phyloP scores from a whole-genome alignment of 92 coral and sea anemone species.

The Phenganax marumi region DNA sequence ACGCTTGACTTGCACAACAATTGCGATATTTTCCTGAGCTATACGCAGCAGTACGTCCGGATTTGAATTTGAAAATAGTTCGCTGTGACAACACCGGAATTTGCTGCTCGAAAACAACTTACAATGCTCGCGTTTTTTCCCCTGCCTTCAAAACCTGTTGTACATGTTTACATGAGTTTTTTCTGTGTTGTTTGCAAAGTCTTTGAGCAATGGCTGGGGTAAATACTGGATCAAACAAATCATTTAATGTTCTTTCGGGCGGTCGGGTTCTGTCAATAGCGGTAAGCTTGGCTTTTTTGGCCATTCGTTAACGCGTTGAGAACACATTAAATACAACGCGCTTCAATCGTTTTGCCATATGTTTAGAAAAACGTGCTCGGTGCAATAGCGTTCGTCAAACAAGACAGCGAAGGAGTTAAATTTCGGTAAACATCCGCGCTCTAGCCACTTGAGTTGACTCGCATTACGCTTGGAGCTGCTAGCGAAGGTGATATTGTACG shows the following conservation, averaged over 20 bases:
- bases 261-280: conserved; percentile 49
- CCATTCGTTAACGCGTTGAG: conserved; percentile 44
- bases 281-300: conserved; percentile 44
- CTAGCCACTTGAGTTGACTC: conserved; percentile 33
- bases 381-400: conserved; percentile 16
- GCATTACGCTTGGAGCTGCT: conserved; percentile 8
- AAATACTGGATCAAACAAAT: conserved; percentile 50
- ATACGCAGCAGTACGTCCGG: conserved; percentile 8
- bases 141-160: not conserved
- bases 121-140: not conserved
- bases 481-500: not conserved
- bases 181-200: conserved; percentile 37
- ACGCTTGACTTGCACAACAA: conserved; percentile 15
- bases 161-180: conserved; percentile 2
- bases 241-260: conserved; percentile 47
- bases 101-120: not conserved
- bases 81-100: conserved; percentile 20
- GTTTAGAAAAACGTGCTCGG: conserved; percentile 22
- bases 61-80: not conserved
- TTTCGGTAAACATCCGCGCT: conserved; percentile 47
- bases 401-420: conserved; percentile 18
- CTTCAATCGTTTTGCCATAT: conserved; percentile 43
- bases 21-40: conserved; percentile 19
- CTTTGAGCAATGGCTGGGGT: conserved; percentile 42
- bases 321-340: conserved; percentile 41